These are phyloP conservation scores for Mesocricetus auratus DNA, from an alignment of 2,113 vertebrate species.

Conservation along the genomic window DNA sequence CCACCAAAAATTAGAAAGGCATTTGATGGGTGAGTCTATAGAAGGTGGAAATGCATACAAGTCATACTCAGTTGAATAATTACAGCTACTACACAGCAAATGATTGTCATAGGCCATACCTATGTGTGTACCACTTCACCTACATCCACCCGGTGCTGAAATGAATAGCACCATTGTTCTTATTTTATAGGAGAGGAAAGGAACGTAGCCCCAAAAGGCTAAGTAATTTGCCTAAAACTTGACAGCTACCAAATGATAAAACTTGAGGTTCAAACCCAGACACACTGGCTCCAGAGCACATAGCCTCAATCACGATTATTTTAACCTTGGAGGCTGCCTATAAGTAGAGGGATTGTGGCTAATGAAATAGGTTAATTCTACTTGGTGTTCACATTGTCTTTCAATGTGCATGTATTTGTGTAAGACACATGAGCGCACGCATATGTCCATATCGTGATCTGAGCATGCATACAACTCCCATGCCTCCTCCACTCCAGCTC, in stretches of 20 bases:
- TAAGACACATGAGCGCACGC: not conserved
- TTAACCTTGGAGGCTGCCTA: not conserved
- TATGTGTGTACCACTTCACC: not conserved
- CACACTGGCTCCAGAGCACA: not conserved
- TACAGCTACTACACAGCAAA: too few species aligned
- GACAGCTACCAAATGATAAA: conserved; percentile 42
- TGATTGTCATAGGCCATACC: too few species aligned
- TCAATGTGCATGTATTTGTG: not conserved
- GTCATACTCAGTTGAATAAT: not conserved
- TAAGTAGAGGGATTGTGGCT: not conserved
- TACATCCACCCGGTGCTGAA: too few species aligned
- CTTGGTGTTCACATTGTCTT: not conserved
- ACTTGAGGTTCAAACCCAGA: not conserved
- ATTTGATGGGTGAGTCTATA: not conserved
- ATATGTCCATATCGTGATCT: not conserved
- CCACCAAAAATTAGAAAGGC: conserved; percentile 6
- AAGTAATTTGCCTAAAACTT: not conserved
- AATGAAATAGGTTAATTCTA: not conserved
- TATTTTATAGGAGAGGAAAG: not conserved
- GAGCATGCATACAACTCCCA: not conserved
- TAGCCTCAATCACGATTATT: not conserved
- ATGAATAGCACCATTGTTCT: not conserved
- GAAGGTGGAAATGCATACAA: not conserved
- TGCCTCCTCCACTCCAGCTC: not conserved
- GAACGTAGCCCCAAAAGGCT: conserved; percentile 18